phyloP scores from a whole-genome alignment of 2,113 vertebrate species.

The Centrocercus urophasianus region DNA sequence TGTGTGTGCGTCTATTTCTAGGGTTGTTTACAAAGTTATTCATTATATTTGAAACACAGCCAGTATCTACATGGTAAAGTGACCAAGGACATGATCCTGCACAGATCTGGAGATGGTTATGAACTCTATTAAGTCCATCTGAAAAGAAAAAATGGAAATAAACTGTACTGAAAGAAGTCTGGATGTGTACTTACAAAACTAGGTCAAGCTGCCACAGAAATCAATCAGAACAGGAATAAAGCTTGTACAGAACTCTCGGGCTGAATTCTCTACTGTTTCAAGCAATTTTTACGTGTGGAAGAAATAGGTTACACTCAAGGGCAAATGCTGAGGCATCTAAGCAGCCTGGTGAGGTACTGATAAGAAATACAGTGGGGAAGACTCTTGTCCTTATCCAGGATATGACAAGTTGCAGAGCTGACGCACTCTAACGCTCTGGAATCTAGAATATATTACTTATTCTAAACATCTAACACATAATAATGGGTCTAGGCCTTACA shows the following conservation, averaged over 20 bases:
- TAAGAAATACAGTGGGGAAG: not conserved
- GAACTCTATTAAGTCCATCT: not conserved
- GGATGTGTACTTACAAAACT: conserved; percentile 9
- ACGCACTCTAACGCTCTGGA: not conserved
- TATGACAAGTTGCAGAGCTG: not conserved
- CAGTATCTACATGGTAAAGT: not conserved
- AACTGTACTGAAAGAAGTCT: conserved; percentile 20
- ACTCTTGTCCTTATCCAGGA: not conserved
- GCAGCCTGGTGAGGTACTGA: not conserved
- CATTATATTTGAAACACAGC: conserved; percentile 18
- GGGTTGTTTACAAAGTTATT: conserved; percentile 16
- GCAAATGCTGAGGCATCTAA: not conserved
- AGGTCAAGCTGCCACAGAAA: conserved; percentile 30
- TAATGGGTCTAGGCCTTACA: not conserved
- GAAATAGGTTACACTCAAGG: not conserved
- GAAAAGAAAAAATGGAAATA: conserved; percentile 26
- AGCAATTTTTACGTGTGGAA: not conserved
- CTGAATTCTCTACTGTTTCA: not conserved
- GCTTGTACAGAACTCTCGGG: not conserved
- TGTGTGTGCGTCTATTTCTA: not conserved
- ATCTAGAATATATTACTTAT: not conserved
- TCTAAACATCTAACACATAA: not conserved
- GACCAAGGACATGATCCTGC: not conserved
- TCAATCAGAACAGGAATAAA: not conserved
- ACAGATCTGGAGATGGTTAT: not conserved